phyloP scores from a whole-genome alignment of 1,140 invertebrate species.

The Wiebesia pumilae region DNA sequence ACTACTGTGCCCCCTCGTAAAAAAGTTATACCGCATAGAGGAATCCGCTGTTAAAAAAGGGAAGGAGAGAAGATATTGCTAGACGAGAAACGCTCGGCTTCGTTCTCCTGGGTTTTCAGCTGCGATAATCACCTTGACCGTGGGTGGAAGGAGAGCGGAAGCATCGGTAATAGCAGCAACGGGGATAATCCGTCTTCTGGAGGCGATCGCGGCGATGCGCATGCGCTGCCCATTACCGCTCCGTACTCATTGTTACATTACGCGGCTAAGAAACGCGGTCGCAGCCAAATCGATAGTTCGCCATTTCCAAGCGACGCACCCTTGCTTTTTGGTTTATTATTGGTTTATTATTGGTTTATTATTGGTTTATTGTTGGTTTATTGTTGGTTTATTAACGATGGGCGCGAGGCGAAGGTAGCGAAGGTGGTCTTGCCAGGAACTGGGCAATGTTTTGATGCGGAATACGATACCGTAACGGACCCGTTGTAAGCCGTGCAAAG shows the following conservation, averaged over 20 bases:
- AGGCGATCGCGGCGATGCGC: not conserved
- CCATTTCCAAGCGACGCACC: too few species aligned
- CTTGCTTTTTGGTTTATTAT: too few species aligned
- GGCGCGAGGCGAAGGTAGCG: too few species aligned
- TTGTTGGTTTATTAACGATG: too few species aligned
- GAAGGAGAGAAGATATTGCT: not conserved
- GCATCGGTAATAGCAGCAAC: not conserved
- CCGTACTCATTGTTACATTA: not conserved
- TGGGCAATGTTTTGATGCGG: not conserved
- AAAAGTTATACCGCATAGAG: constrained; percentile 4
- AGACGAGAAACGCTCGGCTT: not conserved
- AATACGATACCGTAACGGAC: not conserved
- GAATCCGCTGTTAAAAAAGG: not conserved
- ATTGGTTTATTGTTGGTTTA: too few species aligned
- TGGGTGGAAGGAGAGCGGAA: constrained; percentile 38
- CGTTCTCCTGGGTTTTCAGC: not conserved
- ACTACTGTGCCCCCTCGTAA: constrained; percentile 5
- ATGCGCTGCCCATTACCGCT: not conserved
- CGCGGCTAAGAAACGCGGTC: too few species aligned
- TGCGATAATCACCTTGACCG: constrained; percentile 31
- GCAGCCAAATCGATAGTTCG: not conserved
- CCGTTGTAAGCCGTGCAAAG: too few species aligned
- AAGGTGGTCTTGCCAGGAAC: not conserved
- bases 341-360: too few species aligned
- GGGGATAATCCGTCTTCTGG: not conserved